Base-by-base conservation (phyloP, 1,140 invertebrate genomes). In the Callitettix versicolor region DNA sequence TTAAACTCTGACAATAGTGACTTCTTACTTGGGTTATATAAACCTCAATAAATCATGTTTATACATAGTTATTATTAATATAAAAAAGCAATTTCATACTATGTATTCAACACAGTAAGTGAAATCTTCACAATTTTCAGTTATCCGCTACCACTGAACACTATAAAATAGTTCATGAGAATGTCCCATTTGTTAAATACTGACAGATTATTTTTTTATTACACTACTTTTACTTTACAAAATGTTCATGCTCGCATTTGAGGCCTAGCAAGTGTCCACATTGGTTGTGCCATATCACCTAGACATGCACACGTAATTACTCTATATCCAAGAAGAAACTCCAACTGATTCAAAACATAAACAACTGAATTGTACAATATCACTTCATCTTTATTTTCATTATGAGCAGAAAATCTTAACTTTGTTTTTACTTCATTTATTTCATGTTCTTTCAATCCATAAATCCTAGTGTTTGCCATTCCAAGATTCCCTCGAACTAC, bases 321-420 rank as follows among this genome's bases (percentile, higher is more conserved):
- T 46, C 53, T 52, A 50, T 64, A 64, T 0, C 61, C 61, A 12
- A 63, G 56, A 43, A 57, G 51, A 40, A 61, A 64, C 42, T 64
- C 63, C 51, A 64, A 36, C 53, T 64, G 63, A 59, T 64, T 64
- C 43, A 64, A 55, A 1, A 60, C 56, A 55, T 60, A 63, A 26
- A 63, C 53, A 9, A 57, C 56, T 15, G 63, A 62, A 55, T 64
- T 64, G 46, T 64, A 63, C 15, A 60, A 55, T n/a, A 56, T 60
- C 1, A 64, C 26, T 53, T 61, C 61, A 41, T 60, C 60, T 41
- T 64, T 64, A 1, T 36, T 43, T 14, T 55, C 50, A 33, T 59
- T 57, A 21, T 60, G 58, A 14, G 51, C 49, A 3, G 58, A 58
- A 14, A 57, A 53, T 12, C 62, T 52, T 24, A 64, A 42, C 12